Percentiles rank a stretch among this genome's conserved stretches.
Conservation (phyloP, 1,140 invertebrate species). For the Drosophila novamexicana region DNA sequence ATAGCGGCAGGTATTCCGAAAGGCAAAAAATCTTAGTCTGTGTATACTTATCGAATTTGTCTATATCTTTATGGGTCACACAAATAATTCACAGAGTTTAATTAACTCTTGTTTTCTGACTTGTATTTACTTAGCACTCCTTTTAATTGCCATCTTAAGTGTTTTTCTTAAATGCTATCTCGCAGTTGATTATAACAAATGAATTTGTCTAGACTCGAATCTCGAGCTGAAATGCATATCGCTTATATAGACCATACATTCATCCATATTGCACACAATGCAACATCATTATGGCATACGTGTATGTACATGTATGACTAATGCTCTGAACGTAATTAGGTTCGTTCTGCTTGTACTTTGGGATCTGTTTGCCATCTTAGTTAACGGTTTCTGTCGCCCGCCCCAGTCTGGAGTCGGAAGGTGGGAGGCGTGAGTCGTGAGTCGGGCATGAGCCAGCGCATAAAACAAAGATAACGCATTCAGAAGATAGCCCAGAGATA, state of each 20-base stretch:
- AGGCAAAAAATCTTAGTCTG: background rate
- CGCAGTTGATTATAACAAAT: background rate
- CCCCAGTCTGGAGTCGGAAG: background rate
- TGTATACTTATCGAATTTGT: too few species aligned
- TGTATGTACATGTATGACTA: background rate
- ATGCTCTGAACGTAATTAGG: slow-evolving; percentile 19
- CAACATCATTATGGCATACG: background rate
- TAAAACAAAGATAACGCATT: slow-evolving; percentile 73
- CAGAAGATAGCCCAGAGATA: slow-evolving; percentile 39
- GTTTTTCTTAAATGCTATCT: too few species aligned
- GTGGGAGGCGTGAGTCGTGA: background rate
- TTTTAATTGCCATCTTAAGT: too few species aligned
- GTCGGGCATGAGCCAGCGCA: slow-evolving; percentile 3
- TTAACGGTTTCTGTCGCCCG: slow-evolving; percentile 12
- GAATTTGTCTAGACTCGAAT: background rate
- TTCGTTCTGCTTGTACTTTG: slow-evolving; percentile 9
- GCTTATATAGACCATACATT: background rate
- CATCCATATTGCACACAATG: background rate
- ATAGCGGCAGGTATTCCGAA: background rate
- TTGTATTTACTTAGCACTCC: too few species aligned
- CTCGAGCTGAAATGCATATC: background rate
- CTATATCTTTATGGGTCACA: too few species aligned
- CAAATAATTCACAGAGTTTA: too few species aligned
- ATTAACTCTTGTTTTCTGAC: too few species aligned
- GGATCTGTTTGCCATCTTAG: slow-evolving; percentile 36